Evolutionary conservation across 2,888 invertebrate species (phyloP).

Genomic region (Ormia ochracea): DNA sequence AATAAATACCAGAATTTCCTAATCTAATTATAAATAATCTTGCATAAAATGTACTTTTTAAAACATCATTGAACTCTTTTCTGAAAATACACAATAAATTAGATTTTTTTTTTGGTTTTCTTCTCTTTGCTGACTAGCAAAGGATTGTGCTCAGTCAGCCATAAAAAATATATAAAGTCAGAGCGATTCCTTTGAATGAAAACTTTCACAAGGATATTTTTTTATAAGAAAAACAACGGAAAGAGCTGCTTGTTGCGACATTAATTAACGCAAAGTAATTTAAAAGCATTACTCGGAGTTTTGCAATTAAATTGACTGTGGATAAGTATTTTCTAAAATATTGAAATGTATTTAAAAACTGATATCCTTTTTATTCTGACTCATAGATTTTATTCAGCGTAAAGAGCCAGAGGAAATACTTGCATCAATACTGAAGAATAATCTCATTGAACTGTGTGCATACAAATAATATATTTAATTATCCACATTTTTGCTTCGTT

Average conservation of each 20-base stretch:
- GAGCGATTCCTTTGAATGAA: neutral
- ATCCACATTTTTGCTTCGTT: neutral
- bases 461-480: slow-evolving; percentile 57
- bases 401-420: neutral
- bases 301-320: slow-evolving; percentile 3
- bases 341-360: neutral
- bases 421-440: slow-evolving; percentile 1
- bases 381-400: neutral
- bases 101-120: neutral
- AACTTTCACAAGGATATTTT: neutral
- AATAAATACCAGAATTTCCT: too few species aligned
- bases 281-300: neutral
- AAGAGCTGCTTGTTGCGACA: neutral
- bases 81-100: neutral
- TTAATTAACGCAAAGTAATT: slow-evolving; percentile 29
- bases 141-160: neutral
- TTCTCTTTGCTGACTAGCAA: neutral
- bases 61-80: neutral
- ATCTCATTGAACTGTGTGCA: slow-evolving; percentile 2
- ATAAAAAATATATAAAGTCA: slow-evolving; percentile 14
- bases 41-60: too few species aligned
- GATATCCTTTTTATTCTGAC: neutral
- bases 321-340: neutral
- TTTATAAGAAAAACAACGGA: neutral
- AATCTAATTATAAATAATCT: too few species aligned